A percentile compares a stretch with the other conserved stretches of the same genome.
phyloP scores from a whole-genome alignment of 1,140 invertebrate species.

The Parasteatoda tepidariorum region DNA sequence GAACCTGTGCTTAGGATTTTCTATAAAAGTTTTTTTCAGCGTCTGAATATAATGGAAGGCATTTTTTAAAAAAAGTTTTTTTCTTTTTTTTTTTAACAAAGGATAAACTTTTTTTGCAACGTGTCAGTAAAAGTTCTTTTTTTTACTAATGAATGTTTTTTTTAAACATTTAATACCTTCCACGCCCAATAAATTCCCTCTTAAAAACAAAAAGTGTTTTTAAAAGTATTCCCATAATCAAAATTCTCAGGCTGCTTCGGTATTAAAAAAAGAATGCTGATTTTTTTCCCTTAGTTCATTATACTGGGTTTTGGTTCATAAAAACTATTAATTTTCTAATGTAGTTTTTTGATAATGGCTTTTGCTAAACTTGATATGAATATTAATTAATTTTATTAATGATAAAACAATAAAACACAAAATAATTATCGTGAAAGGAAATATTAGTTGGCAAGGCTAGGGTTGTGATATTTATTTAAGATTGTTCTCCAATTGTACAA shows the following conservation, averaged over 20 bases:
- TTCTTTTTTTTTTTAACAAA: conserved; percentile 32
- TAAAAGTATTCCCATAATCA: conserved; percentile 48
- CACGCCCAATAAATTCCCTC: conserved; percentile 39
- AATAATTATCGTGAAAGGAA: too few relatives aligned
- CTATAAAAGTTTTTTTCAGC: conserved; percentile 16
- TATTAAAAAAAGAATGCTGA: neutral
- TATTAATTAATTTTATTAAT: too few relatives aligned
- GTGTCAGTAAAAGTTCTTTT: neutral
- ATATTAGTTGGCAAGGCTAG: too few relatives aligned
- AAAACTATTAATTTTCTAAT: neutral
- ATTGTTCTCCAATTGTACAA: too few relatives aligned
- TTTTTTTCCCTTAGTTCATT: neutral
- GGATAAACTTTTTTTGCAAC: conserved; percentile 5
- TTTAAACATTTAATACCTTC: neutral
- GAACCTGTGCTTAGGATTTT: conserved; percentile 20
- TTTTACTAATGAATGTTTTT: conserved; percentile 54
- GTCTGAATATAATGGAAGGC: conserved; percentile 3
- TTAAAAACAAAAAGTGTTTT: conserved; percentile 43
- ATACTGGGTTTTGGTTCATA: neutral
- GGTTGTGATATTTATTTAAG: too few relatives aligned
- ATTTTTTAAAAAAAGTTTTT: conserved; percentile 22
- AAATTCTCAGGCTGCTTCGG: neutral
- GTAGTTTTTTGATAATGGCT: too few relatives aligned
- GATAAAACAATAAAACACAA: too few relatives aligned
- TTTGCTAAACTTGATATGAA: too few relatives aligned